Conservation (phyloP, 2,888 invertebrate genomes). For the Chymomyza amoena region DNA sequence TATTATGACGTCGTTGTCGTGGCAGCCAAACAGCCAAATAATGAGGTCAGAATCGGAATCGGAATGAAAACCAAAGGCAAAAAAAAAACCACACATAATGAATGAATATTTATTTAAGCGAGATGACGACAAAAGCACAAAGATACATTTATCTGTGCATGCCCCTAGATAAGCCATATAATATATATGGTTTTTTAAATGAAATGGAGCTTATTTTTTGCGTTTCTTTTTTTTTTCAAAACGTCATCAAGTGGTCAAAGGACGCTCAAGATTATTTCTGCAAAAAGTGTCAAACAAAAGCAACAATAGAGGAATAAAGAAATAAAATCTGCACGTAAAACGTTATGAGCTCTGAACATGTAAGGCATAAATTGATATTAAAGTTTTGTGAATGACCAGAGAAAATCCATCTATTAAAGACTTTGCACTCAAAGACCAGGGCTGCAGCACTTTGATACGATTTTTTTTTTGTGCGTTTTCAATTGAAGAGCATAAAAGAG, state of each 20-base stretch:
- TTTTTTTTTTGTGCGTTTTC: too few species aligned
- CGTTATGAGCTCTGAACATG: neutral
- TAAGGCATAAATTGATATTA: neutral
- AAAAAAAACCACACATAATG: neutral
- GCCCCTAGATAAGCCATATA: neutral
- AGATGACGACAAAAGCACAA: neutral
- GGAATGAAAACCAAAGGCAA: neutral
- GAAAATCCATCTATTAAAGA: neutral
- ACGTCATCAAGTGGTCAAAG: neutral
- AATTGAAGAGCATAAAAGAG: too few species aligned
- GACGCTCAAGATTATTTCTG: neutral
- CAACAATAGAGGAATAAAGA: neutral
- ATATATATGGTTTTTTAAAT: neutral
- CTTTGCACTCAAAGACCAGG: neutral
- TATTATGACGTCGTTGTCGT: constrained; percentile 45
- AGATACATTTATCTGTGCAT: neutral
- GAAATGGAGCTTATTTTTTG: neutral
- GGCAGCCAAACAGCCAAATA: constrained; percentile 32
- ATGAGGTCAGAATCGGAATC: constrained; percentile 41
- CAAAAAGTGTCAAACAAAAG: neutral
- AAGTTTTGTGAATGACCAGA: neutral
- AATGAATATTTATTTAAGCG: neutral
- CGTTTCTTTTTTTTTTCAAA: neutral
- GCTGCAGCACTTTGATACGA: neutral
- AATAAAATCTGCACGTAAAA: neutral